These are phyloP conservation scores for Cetoscarus ocellatus DNA, from an alignment of 2,797 vertebrate genomes.

Conservation along the genomic window DNA sequence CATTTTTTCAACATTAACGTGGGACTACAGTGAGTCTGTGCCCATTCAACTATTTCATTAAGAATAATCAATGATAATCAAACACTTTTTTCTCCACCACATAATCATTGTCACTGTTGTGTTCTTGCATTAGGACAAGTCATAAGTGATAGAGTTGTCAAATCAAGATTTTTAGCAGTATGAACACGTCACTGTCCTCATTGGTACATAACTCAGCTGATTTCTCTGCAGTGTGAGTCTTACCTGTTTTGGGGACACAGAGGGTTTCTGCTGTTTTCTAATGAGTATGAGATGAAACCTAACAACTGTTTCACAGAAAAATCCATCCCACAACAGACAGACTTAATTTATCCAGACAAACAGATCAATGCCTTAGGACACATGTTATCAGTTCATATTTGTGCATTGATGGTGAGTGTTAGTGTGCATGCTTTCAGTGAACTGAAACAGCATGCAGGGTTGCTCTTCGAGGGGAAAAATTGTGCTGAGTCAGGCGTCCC, in stretches of 20 bases:
- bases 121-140: background rate
- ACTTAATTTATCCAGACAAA: conserved; percentile 58
- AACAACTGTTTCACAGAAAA: conserved; percentile 28
- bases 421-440: background rate
- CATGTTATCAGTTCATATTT: conserved; percentile 51
- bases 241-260: background rate
- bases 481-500: conserved; percentile 60
- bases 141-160: background rate
- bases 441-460: conserved; percentile 4
- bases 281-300: conserved; percentile 46
- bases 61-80: too few species aligned
- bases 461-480: conserved; percentile 54
- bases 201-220: background rate
- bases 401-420: conserved; percentile 15
- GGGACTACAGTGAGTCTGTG: background rate
- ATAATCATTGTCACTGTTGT: background rate
- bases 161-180: background rate
- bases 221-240: too few species aligned
- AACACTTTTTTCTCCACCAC: too few species aligned
- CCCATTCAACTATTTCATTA: too few species aligned
- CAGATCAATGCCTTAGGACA: conserved; percentile 68
- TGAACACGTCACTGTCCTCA: background rate
- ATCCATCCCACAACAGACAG: conserved; percentile 31
- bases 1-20: background rate
- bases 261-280: conserved; percentile 10